Percentiles rank a stretch among this genome's conserved stretches.
phyloP scores from a whole-genome alignment of 1,140 invertebrate genomes.

The silkworm (Bombyx mori) region ASM3026992v2 NC_085121.1:18443501-18444000 shows the following conservation, averaged over 20 bases:
- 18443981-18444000: too few species aligned
- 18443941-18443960: too few species aligned
- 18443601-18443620: too few species aligned
- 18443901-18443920: neutral
- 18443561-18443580: too few species aligned
- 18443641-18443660: neutral
- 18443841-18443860: too few species aligned
- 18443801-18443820: slow-evolving; percentile 7
- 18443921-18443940: neutral
- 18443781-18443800: slow-evolving; percentile 9
- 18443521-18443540: too few species aligned
- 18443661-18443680: slow-evolving; percentile 3
- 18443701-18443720: slow-evolving; percentile 42
- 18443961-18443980: too few species aligned
- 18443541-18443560: too few species aligned
- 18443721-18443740: slow-evolving; percentile 55
- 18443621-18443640: too few species aligned
- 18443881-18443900: neutral
- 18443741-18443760: slow-evolving; percentile 46
- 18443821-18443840: neutral
- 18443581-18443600: too few species aligned
- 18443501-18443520: too few species aligned
- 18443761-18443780: slow-evolving; percentile 36
- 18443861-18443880: neutral
- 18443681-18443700: slow-evolving; percentile 9